phyloP scores from a whole-genome alignment of 2,888 invertebrate species.

The Resseliella maxima region DNA sequence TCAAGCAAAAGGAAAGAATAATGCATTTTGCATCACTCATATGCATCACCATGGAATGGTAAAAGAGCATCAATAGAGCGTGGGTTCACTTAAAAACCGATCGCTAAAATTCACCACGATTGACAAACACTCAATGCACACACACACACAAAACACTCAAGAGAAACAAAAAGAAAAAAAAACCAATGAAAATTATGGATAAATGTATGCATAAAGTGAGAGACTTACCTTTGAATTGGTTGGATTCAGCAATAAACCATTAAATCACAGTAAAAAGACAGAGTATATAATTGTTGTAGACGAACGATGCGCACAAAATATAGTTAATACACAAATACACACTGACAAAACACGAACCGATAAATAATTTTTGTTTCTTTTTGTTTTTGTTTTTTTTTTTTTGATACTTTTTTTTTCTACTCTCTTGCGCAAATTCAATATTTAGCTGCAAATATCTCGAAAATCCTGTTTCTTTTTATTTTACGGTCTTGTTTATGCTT shows the following conservation, averaged over 20 bases:
- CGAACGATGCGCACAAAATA: slow-evolving; percentile 19
- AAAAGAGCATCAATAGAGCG: neutral
- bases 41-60: neutral
- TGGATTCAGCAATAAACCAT: slow-evolving; percentile 35
- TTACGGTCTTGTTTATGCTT: neutral
- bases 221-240: slow-evolving; percentile 24
- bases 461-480: slow-evolving; percentile 9
- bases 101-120: too few relatives aligned
- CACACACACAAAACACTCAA: neutral
- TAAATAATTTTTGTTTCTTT: slow-evolving; percentile 17
- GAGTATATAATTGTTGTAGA: neutral
- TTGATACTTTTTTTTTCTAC: too few relatives aligned
- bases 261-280: slow-evolving; percentile 43
- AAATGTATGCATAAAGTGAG: too few relatives aligned
- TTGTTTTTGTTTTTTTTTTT: too few relatives aligned
- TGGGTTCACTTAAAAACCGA: neutral
- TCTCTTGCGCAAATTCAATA: neutral
- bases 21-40: too few relatives aligned
- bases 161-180: neutral
- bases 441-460: slow-evolving; percentile 43
- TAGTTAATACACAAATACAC: neutral
- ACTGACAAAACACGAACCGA: neutral
- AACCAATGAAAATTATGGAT: too few relatives aligned
- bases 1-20: neutral
- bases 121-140: too few relatives aligned